Base-by-base conservation (phyloP, 1,140 invertebrate species). In the Philotrypesis tridentata region DNA sequence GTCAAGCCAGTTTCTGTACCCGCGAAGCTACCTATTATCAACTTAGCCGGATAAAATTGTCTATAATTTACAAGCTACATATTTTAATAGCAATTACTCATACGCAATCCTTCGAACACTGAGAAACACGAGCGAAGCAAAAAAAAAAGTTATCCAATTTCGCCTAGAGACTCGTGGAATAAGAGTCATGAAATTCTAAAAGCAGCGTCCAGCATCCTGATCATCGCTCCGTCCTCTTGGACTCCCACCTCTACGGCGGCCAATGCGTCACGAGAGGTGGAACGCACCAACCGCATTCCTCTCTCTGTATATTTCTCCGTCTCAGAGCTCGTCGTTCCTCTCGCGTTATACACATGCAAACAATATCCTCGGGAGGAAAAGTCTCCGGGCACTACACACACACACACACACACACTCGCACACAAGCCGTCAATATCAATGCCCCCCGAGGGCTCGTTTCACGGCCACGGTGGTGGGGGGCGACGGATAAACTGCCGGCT, bases 341-440 rank as follows among this genome's bases (percentile, higher is more conserved):
- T 3, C 33, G 9, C 9, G 33, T 37, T 37, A 37, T 37, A n/a
- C 9, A 37, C 33, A 37, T 37, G 33, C 33, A 37, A 37, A 37
- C 33, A 37, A n/a, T 55, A 55, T 55, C 33, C 17, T 9, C 21
- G 43, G 31, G 23, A 76, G 74, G 55, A 76, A 76, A 68, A 67
- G 75, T 78, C 37, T 17, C n/a, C n/a, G 21, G 48, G 21, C 48
- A 1, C n/a, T n/a, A n/a, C n/a, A n/a, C n/a, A n/a, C n/a, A n/a
- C n/a, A n/a, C n/a, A n/a, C n/a, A n/a, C n/a, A n/a, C n/a, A n/a
- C n/a, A n/a, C n/a, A n/a, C n/a, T n/a, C n/a, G n/a, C n/a, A n/a
- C n/a, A 55, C 21, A 68, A 12, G 8, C 25, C 40, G 61, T 33
- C 74, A 76, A 76, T 76, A 76, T 65, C 60, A 76, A 76, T 76